Evolutionary conservation across 2,113 vertebrate genomes (phyloP).

Genomic region (Caranx melampygus): DNA sequence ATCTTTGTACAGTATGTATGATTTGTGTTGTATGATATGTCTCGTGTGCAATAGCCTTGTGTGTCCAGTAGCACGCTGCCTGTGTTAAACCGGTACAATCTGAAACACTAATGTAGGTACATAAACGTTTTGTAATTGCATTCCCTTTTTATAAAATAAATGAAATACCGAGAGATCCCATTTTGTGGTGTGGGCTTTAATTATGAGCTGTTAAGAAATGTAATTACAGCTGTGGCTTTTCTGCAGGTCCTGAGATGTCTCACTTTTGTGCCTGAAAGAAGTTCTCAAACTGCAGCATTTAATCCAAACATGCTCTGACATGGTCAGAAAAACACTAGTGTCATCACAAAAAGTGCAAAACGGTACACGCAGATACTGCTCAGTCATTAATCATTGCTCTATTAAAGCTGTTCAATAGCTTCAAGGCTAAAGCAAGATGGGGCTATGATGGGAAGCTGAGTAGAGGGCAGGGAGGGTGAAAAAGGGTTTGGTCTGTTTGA

Average conservation of each 20-base stretch:
- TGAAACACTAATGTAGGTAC: constrained; percentile 88
- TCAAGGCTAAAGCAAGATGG: constrained; percentile 46
- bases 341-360: constrained; percentile 75
- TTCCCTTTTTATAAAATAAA: constrained; percentile 83
- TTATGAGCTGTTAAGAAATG: constrained; percentile 12
- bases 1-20: constrained; percentile 81
- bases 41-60: constrained; percentile 87
- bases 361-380: constrained; percentile 53
- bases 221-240: background rate
- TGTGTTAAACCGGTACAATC: constrained; percentile 85
- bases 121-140: constrained; percentile 80
- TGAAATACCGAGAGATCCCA: constrained; percentile 67
- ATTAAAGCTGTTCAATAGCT: constrained; percentile 57
- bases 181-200: constrained; percentile 13
- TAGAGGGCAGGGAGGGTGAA: constrained; percentile 53
- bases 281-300: constrained; percentile 47
- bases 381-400: constrained; percentile 60
- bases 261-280: constrained; percentile 44
- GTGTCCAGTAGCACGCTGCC: constrained; percentile 85
- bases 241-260: constrained; percentile 57
- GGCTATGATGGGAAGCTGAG: constrained; percentile 53
- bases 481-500: constrained; percentile 64
- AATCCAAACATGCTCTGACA: constrained; percentile 80
- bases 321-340: constrained; percentile 68
- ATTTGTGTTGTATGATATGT: constrained; percentile 81